Percentiles rank a stretch among this genome's conserved stretches.
Evolutionary conservation across 2,888 invertebrate species (phyloP).

Genomic region (Cerastis rubricosa): DNA sequence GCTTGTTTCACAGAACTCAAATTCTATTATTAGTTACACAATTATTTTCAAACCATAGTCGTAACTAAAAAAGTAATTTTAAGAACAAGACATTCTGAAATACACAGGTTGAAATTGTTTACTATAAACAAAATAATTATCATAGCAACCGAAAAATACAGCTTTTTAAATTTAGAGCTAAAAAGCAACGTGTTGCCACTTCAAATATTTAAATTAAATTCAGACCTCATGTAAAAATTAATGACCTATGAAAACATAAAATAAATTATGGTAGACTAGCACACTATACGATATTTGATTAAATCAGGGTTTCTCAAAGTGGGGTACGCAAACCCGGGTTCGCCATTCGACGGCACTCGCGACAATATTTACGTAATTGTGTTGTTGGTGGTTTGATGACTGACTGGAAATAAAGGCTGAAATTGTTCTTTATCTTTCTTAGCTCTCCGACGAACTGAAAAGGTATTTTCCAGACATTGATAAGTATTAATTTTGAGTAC

Average conservation of each 20-base stretch:
- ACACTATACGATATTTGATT: background rate
- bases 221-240: background rate
- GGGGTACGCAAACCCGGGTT: too few relatives aligned
- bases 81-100: slow-evolving; percentile 17
- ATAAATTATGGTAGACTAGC: background rate
- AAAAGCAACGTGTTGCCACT: background rate
- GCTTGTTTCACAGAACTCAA: slow-evolving; percentile 20
- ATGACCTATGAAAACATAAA: background rate
- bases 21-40: slow-evolving; percentile 11
- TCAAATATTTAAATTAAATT: background rate
- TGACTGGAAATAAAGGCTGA: too few relatives aligned
- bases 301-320: too few relatives aligned
- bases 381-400: too few relatives aligned
- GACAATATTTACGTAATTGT: too few relatives aligned
- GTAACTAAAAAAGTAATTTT: slow-evolving; percentile 29
- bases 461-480: too few relatives aligned
- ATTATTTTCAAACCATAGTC: slow-evolving; percentile 44
- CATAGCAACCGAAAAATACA: slow-evolving; percentile 47
- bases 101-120: slow-evolving; percentile 41
- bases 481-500: too few relatives aligned
- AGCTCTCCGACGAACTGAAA: too few relatives aligned
- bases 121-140: slow-evolving; percentile 45
- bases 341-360: too few relatives aligned
- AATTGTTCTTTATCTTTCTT: too few relatives aligned
- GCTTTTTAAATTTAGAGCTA: slow-evolving; percentile 53